Evolutionary conservation across 2,888 invertebrate species (phyloP).

Genomic region (Ischnura elegans): DNA sequence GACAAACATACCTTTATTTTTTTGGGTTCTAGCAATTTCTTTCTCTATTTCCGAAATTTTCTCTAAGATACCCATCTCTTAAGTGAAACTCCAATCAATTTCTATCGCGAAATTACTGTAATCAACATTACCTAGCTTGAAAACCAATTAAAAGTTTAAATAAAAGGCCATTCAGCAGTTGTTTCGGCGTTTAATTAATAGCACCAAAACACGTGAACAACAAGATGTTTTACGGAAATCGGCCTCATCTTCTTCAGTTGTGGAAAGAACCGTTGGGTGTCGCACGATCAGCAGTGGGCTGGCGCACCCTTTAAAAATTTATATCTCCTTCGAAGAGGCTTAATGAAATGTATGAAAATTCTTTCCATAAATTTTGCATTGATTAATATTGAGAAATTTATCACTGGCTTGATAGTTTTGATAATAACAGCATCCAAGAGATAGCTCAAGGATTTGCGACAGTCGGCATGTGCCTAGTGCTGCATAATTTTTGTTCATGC

Average conservation of each 20-base stretch:
- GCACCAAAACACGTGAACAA: neutral
- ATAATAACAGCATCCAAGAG: no score
- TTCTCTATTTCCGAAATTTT: constrained; percentile 99
- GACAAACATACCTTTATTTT: constrained; percentile 93
- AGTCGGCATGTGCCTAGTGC: no score
- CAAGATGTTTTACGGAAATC: neutral
- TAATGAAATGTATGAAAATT: no score
- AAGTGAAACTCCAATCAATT: neutral
- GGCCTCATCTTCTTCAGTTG: neutral
- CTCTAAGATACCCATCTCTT: constrained; percentile 96
- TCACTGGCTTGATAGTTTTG: no score
- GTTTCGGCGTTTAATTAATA: neutral
- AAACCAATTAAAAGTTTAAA: neutral
- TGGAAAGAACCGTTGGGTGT: neutral
- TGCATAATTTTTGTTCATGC: no score
- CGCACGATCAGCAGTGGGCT: neutral
- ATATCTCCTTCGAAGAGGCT: no score
- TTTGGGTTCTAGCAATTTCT: constrained; percentile 98
- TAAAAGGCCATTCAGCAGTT: neutral
- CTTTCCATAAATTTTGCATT: no score
- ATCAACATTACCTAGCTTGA: neutral
- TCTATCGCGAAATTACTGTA: neutral
- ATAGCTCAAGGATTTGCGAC: no score
- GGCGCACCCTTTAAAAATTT: neutral
- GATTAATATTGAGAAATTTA: no score